A percentile compares a stretch with the other conserved stretches of the same genome.
These are phyloP conservation scores for Ondatra zibethicus DNA, from an alignment of 2,113 vertebrate genomes.

Conservation along the genomic window DNA sequence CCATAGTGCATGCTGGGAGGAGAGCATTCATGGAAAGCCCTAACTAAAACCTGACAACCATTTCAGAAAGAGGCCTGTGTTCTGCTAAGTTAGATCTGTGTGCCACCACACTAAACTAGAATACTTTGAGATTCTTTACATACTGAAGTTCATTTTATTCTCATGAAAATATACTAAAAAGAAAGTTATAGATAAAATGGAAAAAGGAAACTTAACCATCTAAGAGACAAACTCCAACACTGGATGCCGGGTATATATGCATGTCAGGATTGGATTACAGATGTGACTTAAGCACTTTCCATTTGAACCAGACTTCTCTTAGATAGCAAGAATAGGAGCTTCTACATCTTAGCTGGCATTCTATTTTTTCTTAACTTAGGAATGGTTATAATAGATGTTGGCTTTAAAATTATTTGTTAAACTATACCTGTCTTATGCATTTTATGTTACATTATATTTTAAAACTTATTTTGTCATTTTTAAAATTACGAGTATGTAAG, in stretches of 20 bases:
- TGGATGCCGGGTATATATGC: too few relatives aligned
- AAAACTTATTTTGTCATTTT: background rate
- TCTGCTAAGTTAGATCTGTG: background rate
- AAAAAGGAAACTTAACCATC: background rate
- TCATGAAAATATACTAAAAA: background rate
- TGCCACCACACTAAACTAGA: background rate
- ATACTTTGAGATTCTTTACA: background rate
- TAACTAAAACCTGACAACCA: background rate
- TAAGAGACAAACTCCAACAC: background rate
- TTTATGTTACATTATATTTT: background rate
- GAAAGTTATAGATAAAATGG: background rate
- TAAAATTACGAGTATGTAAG: background rate
- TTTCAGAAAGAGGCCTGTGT: background rate
- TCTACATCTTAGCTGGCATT: background rate
- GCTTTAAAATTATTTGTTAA: background rate
- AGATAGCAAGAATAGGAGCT: background rate
- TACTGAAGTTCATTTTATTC: constrained; percentile 10
- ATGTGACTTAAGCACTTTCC: background rate
- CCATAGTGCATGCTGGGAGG: background rate
- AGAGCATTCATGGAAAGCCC: background rate
- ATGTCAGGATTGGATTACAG: background rate
- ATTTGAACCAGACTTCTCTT: background rate
- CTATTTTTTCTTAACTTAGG: background rate
- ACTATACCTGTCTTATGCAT: background rate
- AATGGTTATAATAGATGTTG: background rate